A percentile compares a stretch with the other conserved stretches of the same genome.
Conservation (phyloP, 2,888 invertebrate species). For the Chironomus riparius region DNA sequence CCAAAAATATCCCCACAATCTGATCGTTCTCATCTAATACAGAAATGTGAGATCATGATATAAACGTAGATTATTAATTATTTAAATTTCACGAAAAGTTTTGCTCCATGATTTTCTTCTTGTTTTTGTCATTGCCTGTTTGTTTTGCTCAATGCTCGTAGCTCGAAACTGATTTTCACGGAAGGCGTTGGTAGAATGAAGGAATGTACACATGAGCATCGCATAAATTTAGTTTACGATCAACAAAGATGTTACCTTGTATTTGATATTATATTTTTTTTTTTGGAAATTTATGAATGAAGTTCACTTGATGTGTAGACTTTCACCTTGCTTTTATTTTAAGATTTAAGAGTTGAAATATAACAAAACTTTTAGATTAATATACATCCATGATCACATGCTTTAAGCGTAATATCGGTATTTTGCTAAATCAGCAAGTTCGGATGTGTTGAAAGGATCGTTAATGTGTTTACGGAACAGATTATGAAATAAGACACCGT, state of each 20-base stretch:
- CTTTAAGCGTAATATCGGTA: neutral
- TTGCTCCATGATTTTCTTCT: too few species aligned
- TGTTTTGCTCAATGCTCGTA: neutral
- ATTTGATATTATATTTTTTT: neutral
- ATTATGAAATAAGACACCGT: neutral
- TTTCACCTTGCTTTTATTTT: too few species aligned
- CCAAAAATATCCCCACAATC: neutral
- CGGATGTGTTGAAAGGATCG: neutral
- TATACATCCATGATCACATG: neutral
- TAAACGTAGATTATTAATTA: too few species aligned
- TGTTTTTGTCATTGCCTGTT: neutral
- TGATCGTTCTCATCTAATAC: neutral
- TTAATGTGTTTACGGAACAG: neutral
- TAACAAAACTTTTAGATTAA: neutral
- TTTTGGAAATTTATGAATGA: neutral
- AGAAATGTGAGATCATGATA: neutral
- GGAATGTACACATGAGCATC: too few species aligned
- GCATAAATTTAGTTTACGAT: neutral
- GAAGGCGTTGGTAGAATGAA: too few species aligned
- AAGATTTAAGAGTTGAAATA: too few species aligned
- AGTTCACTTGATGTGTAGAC: neutral
- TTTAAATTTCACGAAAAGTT: too few species aligned
- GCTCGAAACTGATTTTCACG: too few species aligned
- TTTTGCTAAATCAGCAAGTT: neutral
- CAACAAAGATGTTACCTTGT: neutral